Conservation (phyloP, 2,888 invertebrate species). For the Meliscaeva auricollis region DNA sequence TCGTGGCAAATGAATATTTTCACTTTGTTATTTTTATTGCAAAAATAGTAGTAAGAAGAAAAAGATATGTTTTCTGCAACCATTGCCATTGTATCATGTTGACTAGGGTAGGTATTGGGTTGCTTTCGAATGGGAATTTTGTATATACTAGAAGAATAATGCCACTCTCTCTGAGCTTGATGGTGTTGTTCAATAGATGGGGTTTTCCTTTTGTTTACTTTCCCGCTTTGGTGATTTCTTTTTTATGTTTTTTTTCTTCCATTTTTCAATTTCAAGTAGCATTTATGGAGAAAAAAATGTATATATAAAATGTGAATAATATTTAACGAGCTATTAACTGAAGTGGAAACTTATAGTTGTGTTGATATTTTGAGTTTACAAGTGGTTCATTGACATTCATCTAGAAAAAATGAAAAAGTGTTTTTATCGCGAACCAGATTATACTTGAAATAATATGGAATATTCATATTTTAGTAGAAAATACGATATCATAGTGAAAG, state of each 20-base stretch:
- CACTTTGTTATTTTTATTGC: neutral
- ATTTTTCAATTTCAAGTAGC: slow-evolving; percentile 15
- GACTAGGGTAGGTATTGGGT: too few relatives aligned
- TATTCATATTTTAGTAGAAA: too few relatives aligned
- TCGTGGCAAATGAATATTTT: slow-evolving; percentile 42
- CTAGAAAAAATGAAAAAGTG: neutral
- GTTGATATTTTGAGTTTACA: slow-evolving; percentile 40
- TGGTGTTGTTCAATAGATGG: slow-evolving; percentile 49
- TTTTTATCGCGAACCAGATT: too few relatives aligned
- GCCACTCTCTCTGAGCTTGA: too few relatives aligned
- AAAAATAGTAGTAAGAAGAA: slow-evolving; percentile 9
- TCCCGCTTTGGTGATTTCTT: slow-evolving; percentile 39
- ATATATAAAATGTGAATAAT: slow-evolving; percentile 47
- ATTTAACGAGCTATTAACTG: slow-evolving; percentile 71
- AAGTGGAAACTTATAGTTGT: slow-evolving; percentile 65
- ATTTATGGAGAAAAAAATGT: neutral
- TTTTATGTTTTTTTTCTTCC: slow-evolving; percentile 5
- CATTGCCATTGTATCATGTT: neutral
- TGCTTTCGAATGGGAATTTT: neutral
- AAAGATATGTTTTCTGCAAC: neutral
- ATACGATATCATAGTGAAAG: too few relatives aligned
- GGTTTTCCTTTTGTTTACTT: slow-evolving; percentile 48
- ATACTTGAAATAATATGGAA: too few relatives aligned
- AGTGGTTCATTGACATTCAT: slow-evolving; percentile 72
- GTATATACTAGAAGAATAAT: slow-evolving; percentile 41